Conservation (phyloP, 2,888 invertebrate species). For the Malthinus flaveolus region DNA sequence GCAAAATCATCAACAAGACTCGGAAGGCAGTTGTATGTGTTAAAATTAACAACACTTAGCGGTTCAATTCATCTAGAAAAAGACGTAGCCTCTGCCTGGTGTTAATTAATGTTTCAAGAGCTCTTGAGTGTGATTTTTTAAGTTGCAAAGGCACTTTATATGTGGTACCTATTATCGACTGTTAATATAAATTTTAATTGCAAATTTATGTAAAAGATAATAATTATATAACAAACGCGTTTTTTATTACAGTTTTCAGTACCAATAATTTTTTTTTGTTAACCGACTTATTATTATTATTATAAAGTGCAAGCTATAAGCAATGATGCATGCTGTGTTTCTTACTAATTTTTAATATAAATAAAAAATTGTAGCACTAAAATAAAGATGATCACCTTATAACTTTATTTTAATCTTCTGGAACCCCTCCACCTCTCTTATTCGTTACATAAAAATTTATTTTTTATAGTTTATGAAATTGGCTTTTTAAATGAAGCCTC, state of each 20-base stretch:
- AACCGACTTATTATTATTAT: constrained; percentile 10
- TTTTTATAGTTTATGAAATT: too few relatives aligned
- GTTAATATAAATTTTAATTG: constrained; percentile 36
- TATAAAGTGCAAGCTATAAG: constrained; percentile 23
- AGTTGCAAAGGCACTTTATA: constrained; percentile 43
- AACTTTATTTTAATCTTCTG: background rate
- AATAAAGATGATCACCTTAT: constrained; percentile 26
- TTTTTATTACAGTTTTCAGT: constrained; percentile 37
- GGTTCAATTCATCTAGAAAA: constrained; percentile 35
- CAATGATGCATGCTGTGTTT: constrained; percentile 29
- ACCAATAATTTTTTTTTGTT: constrained; percentile 16
- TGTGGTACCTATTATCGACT: constrained; percentile 38
- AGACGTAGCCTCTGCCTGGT: constrained; percentile 46
- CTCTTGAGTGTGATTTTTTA: constrained; percentile 49
- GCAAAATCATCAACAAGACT: constrained; percentile 77
- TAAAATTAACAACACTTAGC: constrained; percentile 54
- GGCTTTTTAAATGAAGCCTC: too few relatives aligned
- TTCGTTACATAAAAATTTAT: too few relatives aligned
- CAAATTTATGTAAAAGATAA: constrained; percentile 37
- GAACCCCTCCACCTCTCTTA: background rate
- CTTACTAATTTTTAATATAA: constrained; percentile 26
- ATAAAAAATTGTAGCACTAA: constrained; percentile 26
- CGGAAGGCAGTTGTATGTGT: constrained; percentile 84
- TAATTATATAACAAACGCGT: constrained; percentile 30
- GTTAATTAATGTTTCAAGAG: constrained; percentile 43